Base-by-base conservation (phyloP, 2,797 vertebrate species). In the Argyrosomus regius region DNA sequence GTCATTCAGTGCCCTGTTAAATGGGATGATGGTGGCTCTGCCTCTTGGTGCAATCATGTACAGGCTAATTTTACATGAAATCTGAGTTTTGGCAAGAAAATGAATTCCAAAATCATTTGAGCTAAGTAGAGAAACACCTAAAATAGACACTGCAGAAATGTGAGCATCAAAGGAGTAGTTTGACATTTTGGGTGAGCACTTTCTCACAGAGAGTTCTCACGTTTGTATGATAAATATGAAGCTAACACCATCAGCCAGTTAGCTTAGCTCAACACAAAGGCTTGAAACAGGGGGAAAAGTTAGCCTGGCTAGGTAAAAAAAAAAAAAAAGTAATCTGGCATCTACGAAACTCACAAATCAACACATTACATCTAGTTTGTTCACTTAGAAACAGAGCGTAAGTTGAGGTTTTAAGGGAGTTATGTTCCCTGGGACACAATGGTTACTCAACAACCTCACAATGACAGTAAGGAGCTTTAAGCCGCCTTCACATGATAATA, bases 1-100 rank as follows among this genome's bases (percentile, higher is more conserved):
- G 59, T 73, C 69, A 20, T 77, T 75, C 66, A 70, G 59, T 59
- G 57, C 48, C 46, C 20, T 26, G 59, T 72, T 78, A 80, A 83
- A 83, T 24, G 43, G 0, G 45, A 71, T 4, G 16, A 45, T 24
- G 67, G 53, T 67, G 31, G 7, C 72, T 84, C 60, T 20, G 53
- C 24, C 49, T 80, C 3, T 6, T 71, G 41, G 57, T 59, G n/a
- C 26, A 48, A 20, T 45, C 12, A 35, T 56, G 16, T 35, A 46
- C 39, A 61, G 59, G 28, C 22, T 45, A 41, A 17, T 46, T 84
- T 63, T 62, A 72, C 35, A 54, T 52, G 13, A 52, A 66, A 70
- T 24, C 20, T 24, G 11, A 6, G 24, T 74, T 78, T 67, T 71
- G 39, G 28, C 57, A 43, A 49, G 26, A 52, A 22, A 56, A 59